Conservation (phyloP, 2,888 invertebrate genomes). For the Callyntrura guangdongensis region DNA sequence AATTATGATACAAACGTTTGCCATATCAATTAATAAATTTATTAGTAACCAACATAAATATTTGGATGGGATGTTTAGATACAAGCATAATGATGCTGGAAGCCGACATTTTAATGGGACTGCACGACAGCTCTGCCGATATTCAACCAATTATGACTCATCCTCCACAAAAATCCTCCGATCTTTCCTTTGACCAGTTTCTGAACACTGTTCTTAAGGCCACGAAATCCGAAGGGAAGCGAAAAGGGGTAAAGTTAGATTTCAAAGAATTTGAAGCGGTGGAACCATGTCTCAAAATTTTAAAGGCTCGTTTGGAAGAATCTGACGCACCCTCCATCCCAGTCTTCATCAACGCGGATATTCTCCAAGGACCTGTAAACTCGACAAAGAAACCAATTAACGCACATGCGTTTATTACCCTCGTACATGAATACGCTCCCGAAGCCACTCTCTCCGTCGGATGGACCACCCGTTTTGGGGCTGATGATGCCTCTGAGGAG, state of each 20-base stretch:
- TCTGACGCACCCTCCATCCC: conserved; percentile 89
- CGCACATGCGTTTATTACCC: conserved; percentile 88
- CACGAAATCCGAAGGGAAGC: conserved; percentile 84
- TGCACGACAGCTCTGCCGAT: conserved; percentile 83
- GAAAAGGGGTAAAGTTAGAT: conserved; percentile 94
- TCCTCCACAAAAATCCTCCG: conserved; percentile 91
- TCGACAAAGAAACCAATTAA: conserved; percentile 89
- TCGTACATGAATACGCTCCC: conserved; percentile 88
- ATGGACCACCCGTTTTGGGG: conserved; percentile 92
- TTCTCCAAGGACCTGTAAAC: conserved; percentile 91
- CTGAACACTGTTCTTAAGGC: conserved; percentile 88
- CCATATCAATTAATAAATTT: no score
- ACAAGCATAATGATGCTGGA: conserved; percentile 93
- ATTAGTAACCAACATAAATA: neutral
- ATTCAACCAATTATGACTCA: conserved; percentile 93
- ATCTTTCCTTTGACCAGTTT: conserved; percentile 92
- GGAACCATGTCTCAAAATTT: conserved; percentile 86
- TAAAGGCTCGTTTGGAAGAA: conserved; percentile 61
- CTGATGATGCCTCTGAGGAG: conserved; percentile 84
- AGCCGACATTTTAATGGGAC: conserved; percentile 93
- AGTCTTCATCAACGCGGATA: conserved; percentile 96
- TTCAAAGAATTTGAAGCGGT: conserved; percentile 93
- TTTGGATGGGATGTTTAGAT: neutral
- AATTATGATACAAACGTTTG: no score
- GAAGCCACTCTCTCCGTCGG: conserved; percentile 92